Conservation (phyloP, 2,113 vertebrate genomes). For the Proteles cristata region DNA sequence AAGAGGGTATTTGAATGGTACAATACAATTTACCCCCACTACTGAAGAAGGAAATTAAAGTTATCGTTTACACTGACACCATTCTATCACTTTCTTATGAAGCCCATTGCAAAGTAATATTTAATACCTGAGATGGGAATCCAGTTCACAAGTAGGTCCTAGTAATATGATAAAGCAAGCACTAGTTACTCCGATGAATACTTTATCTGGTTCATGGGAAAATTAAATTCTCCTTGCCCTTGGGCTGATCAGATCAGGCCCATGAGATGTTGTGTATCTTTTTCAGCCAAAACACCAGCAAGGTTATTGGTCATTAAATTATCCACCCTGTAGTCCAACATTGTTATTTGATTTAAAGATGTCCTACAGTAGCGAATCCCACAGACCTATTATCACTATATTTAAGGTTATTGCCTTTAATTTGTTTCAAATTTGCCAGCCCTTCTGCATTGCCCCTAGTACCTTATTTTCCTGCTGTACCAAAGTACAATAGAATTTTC, state of each 20-base stretch:
- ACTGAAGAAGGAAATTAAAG: constrained; percentile 57
- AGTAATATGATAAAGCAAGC: constrained; percentile 37
- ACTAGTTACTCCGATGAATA: constrained; percentile 74
- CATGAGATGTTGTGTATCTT: constrained; percentile 61
- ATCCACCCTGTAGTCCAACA: constrained; percentile 47
- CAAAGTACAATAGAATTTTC: constrained; percentile 22
- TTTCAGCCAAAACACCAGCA: constrained; percentile 66
- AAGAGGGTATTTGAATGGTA: constrained; percentile 6
- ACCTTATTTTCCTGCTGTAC: background rate
- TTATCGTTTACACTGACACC: constrained; percentile 61
- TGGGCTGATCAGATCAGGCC: constrained; percentile 63
- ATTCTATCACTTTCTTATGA: constrained; percentile 62
- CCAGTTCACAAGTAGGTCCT: constrained; percentile 31
- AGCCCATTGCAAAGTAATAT: constrained; percentile 31
- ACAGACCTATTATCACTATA: constrained; percentile 73
- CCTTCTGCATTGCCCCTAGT: constrained; percentile 32
- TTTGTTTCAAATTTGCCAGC: constrained; percentile 69
- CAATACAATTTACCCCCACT: background rate
- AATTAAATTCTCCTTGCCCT: constrained; percentile 74
- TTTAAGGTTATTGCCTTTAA: constrained; percentile 79
- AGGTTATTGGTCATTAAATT: constrained; percentile 79
- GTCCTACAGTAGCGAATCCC: constrained; percentile 66
- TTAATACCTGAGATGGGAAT: constrained; percentile 53
- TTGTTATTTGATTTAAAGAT: constrained; percentile 77
- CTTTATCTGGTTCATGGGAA: constrained; percentile 70